These are phyloP conservation scores for Strigops habroptila DNA, from an alignment of 2,113 vertebrate species.

Conservation along the genomic window DNA sequence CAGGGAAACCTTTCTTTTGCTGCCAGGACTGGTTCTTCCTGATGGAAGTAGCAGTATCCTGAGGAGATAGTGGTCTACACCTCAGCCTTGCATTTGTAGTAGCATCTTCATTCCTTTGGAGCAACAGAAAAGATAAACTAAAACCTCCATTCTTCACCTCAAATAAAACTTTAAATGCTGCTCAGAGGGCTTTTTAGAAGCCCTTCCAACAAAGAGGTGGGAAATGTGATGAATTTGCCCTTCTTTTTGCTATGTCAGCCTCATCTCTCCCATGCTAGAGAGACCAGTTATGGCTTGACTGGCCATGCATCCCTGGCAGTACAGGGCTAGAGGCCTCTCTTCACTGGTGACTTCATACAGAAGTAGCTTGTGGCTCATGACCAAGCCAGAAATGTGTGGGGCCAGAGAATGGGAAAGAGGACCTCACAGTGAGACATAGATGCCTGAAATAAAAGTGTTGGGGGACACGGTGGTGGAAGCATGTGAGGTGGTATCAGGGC, in stretches of 20 bases:
- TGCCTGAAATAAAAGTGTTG: neutral
- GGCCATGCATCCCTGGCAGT: neutral
- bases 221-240: neutral
- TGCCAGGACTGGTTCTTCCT: neutral
- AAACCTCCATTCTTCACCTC: neutral
- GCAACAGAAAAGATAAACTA: neutral
- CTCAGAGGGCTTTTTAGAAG: neutral
- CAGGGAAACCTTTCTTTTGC: neutral
- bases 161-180: neutral
- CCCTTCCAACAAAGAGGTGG: neutral
- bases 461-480: neutral
- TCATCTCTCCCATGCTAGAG: neutral
- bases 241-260: neutral
- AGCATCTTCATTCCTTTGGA: neutral
- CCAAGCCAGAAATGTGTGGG: neutral
- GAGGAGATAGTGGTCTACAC: neutral
- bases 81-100: neutral
- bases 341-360: neutral
- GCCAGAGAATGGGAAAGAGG: neutral
- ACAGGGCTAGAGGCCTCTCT: neutral
- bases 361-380: neutral
- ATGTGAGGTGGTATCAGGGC: neutral
- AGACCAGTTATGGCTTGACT: neutral
- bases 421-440: rapidly evolving
- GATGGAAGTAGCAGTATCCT: rapidly evolving